Percentiles rank a stretch among this genome's conserved stretches.
Conservation (phyloP, 2,797 vertebrate genomes). For the Natrix natrix region DNA sequence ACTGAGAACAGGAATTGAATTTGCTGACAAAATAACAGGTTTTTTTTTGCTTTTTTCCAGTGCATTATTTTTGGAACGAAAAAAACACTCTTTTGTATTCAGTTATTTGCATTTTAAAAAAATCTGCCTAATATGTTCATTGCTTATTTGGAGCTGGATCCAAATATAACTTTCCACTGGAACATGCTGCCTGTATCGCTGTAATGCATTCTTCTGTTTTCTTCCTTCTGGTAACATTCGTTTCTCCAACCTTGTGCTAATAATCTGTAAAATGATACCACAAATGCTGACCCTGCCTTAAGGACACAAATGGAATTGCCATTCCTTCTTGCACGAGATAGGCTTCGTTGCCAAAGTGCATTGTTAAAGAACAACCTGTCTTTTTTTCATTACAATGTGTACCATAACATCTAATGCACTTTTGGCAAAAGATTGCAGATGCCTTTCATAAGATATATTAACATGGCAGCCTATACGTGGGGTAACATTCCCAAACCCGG, state of each 20-base stretch:
- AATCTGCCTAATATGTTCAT: background rate
- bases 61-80: background rate
- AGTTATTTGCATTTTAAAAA: background rate
- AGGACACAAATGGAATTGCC: constrained; percentile 22
- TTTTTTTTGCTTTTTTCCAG: background rate
- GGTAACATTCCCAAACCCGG: background rate
- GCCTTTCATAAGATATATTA: background rate
- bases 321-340: constrained; percentile 32
- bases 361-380: constrained; percentile 5
- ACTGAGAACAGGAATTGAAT: constrained; percentile 28
- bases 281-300: constrained; percentile 41
- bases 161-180: background rate
- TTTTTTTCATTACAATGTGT: constrained; percentile 24
- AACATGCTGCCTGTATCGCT: constrained; percentile 33
- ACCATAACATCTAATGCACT: background rate
- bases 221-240: constrained; percentile 13
- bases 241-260: constrained; percentile 22
- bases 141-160: background rate
- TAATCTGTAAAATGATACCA: constrained; percentile 11
- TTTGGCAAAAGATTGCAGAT: background rate
- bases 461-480: background rate
- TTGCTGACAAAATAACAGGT: constrained; percentile 16
- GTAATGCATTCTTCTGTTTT: constrained; percentile 2
- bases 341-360: background rate
- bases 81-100: background rate